Percentiles rank a stretch among this genome's conserved stretches.
Conservation (phyloP, 92 coral and sea anemone genomes). For the Virgularia gustaviana region DNA sequence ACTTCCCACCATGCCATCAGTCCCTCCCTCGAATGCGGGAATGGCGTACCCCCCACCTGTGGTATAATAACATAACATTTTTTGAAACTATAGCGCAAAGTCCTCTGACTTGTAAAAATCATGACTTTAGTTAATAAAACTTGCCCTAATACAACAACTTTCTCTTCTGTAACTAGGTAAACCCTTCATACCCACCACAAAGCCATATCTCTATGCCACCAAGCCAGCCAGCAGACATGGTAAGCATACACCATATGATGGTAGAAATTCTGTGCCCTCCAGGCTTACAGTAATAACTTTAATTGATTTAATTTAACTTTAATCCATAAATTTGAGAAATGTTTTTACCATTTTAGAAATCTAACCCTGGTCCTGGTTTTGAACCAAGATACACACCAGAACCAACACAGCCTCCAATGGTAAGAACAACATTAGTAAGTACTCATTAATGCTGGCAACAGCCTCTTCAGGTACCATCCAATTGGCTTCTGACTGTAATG, state of each 20-base stretch:
- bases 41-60: constrained; percentile 74
- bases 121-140: not conserved
- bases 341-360: not conserved
- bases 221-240: not conserved
- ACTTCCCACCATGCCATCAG: constrained; percentile 69
- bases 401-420: constrained; percentile 17
- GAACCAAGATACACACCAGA: constrained; percentile 5
- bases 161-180: constrained; percentile 16
- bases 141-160: not conserved
- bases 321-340: no score
- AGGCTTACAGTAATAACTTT: no score
- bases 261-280: no score
- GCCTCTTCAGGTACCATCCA: not conserved
- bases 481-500: not conserved
- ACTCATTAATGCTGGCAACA: not conserved
- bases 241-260: no score
- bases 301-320: not conserved
- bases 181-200: constrained; percentile 49
- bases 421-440: no score
- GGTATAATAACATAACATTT: no score
- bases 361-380: constrained; percentile 26
- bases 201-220: constrained; percentile 13
- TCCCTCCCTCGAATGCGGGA: constrained; percentile 64
- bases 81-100: not conserved
- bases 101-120: not conserved